Conservation (phyloP, 2,888 invertebrate genomes). For the Chymomyza caudatula region DNA sequence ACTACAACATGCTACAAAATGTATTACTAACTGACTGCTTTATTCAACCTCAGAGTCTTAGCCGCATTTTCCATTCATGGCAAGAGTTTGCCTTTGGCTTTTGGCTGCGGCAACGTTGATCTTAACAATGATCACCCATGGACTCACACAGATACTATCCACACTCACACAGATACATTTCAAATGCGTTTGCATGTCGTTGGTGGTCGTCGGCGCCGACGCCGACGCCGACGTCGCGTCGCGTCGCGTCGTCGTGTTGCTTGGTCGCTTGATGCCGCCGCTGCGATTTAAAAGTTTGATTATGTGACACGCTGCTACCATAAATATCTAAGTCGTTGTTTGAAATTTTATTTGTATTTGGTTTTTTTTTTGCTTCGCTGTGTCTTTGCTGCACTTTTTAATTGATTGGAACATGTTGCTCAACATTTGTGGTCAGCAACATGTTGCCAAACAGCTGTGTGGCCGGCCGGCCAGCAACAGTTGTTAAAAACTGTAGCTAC, state of each 20-base stretch:
- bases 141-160: slow-evolving; percentile 32
- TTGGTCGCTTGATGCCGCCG: slow-evolving; percentile 42
- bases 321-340: slow-evolving; percentile 43
- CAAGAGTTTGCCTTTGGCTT: slow-evolving; percentile 20
- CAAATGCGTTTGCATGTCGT: slow-evolving; percentile 61
- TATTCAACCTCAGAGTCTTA: slow-evolving; percentile 45
- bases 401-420: neutral
- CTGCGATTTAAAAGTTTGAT: slow-evolving; percentile 57
- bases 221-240: neutral
- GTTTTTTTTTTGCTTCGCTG: neutral
- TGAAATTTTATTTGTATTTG: slow-evolving; percentile 7
- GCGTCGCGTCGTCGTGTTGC: neutral
- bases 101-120: slow-evolving; percentile 38
- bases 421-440: neutral
- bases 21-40: slow-evolving; percentile 67
- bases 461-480: slow-evolving; percentile 21
- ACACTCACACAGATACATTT: neutral
- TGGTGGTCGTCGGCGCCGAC: slow-evolving; percentile 46
- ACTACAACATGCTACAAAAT: slow-evolving; percentile 47
- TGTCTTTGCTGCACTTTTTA: neutral
- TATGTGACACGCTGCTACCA: slow-evolving; percentile 65
- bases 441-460: neutral
- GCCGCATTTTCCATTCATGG: slow-evolving; percentile 42
- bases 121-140: slow-evolving; percentile 70
- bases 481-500: slow-evolving; percentile 4